phyloP scores from a whole-genome alignment of 2,797 vertebrate genomes.

The Tympanoctomys barrerae region DNA sequence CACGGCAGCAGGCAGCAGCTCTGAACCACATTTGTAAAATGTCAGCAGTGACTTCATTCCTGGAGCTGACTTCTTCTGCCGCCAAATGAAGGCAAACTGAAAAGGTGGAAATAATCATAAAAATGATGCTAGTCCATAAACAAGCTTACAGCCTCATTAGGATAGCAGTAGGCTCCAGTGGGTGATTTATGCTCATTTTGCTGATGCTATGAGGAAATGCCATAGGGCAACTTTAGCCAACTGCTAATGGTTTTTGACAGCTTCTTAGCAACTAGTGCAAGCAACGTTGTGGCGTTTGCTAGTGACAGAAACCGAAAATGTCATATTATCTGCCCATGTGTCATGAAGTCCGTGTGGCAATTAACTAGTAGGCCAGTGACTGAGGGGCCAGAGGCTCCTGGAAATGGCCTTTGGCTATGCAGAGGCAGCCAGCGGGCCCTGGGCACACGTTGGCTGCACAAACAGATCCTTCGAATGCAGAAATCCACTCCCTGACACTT shows the following conservation, averaged over 20 bases:
- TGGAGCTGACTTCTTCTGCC: constrained; percentile 90
- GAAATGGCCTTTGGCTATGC: constrained; percentile 97
- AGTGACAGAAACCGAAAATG: constrained; percentile 95
- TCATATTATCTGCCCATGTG: constrained; percentile 95
- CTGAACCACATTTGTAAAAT: constrained; percentile 92
- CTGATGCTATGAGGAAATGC: constrained; percentile 96
- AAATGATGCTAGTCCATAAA: constrained; percentile 96
- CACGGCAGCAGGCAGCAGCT: constrained; percentile 91
- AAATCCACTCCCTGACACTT: constrained; percentile 80
- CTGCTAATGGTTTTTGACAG: constrained; percentile 98
- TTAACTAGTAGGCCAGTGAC: constrained; percentile 98
- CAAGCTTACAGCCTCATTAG: constrained; percentile 98
- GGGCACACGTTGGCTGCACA: constrained; percentile 87
- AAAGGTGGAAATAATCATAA: constrained; percentile 98
- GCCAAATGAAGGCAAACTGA: constrained; percentile 92
- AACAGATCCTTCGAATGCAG: constrained; percentile 82
- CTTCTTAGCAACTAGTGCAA: constrained; percentile 97
- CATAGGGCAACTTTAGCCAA: constrained; percentile 96
- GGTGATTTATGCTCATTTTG: constrained; percentile 94
- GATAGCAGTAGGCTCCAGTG: constrained; percentile 94
- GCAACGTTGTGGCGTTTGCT: constrained; percentile 91
- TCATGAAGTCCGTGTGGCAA: constrained; percentile 95
- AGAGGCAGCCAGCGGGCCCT: constrained; percentile 85
- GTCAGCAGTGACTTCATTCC: constrained; percentile 90
- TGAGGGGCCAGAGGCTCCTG: constrained; percentile 97